Evolutionary conservation across 2,113 vertebrate species (phyloP).

Genomic region (Opisthocomus hoazin): DNA sequence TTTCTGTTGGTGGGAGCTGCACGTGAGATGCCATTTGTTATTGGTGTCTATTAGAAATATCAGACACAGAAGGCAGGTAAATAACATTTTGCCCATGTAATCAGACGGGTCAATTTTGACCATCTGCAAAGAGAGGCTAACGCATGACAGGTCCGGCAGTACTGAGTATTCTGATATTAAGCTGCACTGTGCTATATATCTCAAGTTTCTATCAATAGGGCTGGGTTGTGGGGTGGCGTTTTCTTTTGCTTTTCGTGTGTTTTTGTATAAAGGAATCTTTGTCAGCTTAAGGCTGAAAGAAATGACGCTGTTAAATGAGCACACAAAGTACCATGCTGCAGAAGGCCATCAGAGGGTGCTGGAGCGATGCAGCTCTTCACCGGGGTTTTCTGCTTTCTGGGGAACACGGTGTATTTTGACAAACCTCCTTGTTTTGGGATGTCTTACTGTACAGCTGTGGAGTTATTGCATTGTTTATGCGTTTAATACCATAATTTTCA

Average conservation of each 20-base stretch:
- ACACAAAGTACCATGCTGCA: not conserved
- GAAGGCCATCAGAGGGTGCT: slow-evolving; percentile 64
- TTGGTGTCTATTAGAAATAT: not conserved
- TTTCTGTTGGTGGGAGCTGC: not conserved
- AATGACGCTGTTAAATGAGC: not conserved
- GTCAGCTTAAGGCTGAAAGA: not conserved
- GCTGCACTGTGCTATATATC: not conserved
- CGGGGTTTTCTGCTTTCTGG: not conserved
- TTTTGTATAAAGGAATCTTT: not conserved
- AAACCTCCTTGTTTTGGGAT: not conserved
- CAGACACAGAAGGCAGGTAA: not conserved
- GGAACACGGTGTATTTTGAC: not conserved
- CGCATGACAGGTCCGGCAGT: not conserved
- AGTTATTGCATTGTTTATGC: not conserved
- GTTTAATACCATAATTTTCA: not conserved
- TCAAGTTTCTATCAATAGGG: not conserved
- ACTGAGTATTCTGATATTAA: not conserved
- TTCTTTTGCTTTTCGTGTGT: not conserved
- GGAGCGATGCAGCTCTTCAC: not conserved
- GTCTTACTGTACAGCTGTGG: not conserved
- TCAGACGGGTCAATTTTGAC: not conserved
- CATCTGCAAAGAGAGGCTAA: not conserved
- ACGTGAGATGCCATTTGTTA: not conserved
- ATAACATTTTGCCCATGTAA: not conserved
- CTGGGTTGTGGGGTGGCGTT: not conserved